Percentiles rank a stretch among this genome's conserved stretches.
These are phyloP conservation scores for Cheilinus undulatus DNA, from an alignment of 2,113 vertebrate species.

Conservation along the genomic window DNA sequence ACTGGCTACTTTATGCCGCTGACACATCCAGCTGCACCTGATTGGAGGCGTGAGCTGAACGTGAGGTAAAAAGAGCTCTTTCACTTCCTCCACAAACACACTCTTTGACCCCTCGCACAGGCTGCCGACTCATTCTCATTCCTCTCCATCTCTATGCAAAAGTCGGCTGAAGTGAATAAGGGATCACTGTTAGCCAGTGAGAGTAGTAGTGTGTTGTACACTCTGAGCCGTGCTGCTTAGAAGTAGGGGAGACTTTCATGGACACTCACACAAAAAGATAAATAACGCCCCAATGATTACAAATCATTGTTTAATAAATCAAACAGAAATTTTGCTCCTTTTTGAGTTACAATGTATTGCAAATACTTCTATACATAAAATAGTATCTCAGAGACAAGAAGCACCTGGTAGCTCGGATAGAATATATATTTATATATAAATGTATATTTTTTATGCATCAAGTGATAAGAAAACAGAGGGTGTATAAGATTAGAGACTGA, in stretches of 20 bases:
- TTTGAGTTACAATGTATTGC: conserved; percentile 71
- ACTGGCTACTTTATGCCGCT: background rate
- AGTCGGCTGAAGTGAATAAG: conserved; percentile 51
- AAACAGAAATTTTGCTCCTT: conserved; percentile 70
- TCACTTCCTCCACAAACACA: conserved; percentile 73
- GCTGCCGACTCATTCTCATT: conserved; percentile 73
- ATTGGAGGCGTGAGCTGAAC: conserved; percentile 24
- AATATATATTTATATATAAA: conserved; percentile 54
- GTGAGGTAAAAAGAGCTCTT: conserved; percentile 57
- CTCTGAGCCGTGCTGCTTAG: background rate
- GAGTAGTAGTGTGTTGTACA: background rate
- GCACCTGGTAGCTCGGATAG: conserved; percentile 64
- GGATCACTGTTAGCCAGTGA: conserved; percentile 47
- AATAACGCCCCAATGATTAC: conserved; percentile 58
- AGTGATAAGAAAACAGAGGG: conserved; percentile 56
- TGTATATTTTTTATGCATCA: conserved; percentile 45
- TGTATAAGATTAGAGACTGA: conserved; percentile 69
- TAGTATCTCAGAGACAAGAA: conserved; percentile 68
- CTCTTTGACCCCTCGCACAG: conserved; percentile 69
- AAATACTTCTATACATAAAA: conserved; percentile 83
- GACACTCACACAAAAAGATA: conserved; percentile 6
- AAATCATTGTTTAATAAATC: conserved; percentile 86
- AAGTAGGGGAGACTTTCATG: conserved; percentile 30
- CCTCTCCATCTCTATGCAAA: conserved; percentile 44
- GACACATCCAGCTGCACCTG: conserved; percentile 68